These are phyloP conservation scores for Chloropsis hardwickii DNA, from an alignment of 2,113 vertebrate genomes.

Conservation along the genomic window DNA sequence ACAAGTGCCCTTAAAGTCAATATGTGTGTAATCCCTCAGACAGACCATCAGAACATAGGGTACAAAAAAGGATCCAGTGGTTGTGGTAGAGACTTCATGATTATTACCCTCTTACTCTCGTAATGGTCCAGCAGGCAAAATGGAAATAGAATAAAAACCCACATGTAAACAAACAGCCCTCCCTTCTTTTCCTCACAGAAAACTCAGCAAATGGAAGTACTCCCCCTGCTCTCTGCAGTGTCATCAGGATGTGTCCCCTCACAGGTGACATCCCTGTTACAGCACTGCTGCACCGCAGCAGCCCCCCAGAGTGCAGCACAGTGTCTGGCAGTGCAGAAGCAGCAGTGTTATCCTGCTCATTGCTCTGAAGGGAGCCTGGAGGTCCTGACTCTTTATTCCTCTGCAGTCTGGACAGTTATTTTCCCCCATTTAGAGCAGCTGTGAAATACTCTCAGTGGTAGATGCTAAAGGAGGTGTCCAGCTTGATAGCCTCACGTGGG, in stretches of 20 bases:
- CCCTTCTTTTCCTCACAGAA: neutral
- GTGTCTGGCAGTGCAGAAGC: neutral
- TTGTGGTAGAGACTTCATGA: neutral
- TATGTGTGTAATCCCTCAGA: neutral
- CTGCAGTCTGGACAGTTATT: neutral
- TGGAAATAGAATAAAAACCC: neutral
- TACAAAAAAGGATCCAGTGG: accelerated
- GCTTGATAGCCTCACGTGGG: neutral
- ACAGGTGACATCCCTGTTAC: neutral
- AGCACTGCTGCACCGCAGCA: neutral
- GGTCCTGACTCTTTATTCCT: neutral
- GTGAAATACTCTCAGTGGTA: neutral
- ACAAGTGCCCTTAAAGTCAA: neutral
- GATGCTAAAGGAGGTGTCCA: neutral
- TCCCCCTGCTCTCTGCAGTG: neutral
- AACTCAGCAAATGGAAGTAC: neutral
- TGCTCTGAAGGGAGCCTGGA: neutral
- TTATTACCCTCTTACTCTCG: neutral
- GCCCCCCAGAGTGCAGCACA: neutral
- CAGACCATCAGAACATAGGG: neutral
- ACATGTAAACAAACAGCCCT: neutral
- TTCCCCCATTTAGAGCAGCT: neutral
- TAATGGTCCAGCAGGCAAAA: neutral
- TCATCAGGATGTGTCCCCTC: neutral
- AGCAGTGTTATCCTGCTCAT: neutral